Base-by-base conservation (phyloP, 2,113 vertebrate species). In the Podarcis muralis region DNA sequence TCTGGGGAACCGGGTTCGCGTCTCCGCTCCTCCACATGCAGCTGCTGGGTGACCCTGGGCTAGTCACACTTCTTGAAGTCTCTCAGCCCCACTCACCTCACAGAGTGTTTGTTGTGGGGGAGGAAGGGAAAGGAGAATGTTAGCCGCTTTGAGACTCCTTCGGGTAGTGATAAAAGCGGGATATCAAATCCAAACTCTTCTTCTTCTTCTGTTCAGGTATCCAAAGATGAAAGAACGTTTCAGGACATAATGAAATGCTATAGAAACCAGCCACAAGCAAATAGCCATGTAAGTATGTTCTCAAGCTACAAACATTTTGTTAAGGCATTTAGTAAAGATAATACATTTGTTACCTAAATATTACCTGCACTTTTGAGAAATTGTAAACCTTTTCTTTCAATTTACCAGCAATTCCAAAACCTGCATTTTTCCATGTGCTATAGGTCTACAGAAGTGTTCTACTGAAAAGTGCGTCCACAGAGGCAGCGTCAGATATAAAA, bases 171-270 rank as follows among this genome's bases (percentile, higher is more conserved):
- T 43, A 43, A 43, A 43, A 43, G 40, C 40, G 40, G 40, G 40
- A 43, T 43, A 43, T 43, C 40, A 43, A 43, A 43, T 7, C 40
- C 6, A 43, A 43, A 43, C 40, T 43, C 40, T 43, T 43, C 40
- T 40, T 37, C 37, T 3, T 40, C 40, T 43, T 43, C 40, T 93
- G 88, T 90, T 91, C 80, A 99, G 99, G 98, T 99, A 92, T 98
- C 98, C 92, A 99, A 99, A 96, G 98, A 99, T 92, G 97, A 98
- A 91, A 97, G 97, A 96, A 98, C 97, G 84, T 99, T 99, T 95
- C 98, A 99, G 91, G 98, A 99, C 96, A 99, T 99, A 95, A 99
- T 99, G 98, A 99, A 98, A 96, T 99, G 98, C 95, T 99, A 99
- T 77, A 98, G 99, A 92, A 99, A 98, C 92, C 99, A 99, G 88